Conservation (phyloP, 2,113 vertebrate species). For the Uropsilus gracilis region DNA sequence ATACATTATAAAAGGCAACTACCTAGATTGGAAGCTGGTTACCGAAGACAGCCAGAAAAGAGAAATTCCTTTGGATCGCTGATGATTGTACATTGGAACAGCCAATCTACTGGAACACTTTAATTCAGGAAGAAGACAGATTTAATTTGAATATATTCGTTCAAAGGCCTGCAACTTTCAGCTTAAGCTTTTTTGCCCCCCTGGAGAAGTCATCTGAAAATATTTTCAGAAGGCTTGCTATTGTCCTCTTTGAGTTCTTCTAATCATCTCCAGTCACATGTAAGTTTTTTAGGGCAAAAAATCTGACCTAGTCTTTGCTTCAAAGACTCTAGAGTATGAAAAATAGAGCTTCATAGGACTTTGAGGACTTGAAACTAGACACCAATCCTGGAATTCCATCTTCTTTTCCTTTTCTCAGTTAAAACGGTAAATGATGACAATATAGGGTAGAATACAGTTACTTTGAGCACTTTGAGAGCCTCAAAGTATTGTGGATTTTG, state of each 20-base stretch:
- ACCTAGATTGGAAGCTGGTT: neutral
- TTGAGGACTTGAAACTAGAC: neutral
- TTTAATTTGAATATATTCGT: neutral
- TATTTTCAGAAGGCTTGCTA: neutral
- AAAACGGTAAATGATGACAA: neutral
- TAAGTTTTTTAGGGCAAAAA: neutral
- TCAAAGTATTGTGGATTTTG: neutral
- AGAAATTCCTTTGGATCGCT: neutral
- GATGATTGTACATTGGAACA: neutral
- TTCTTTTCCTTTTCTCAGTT: neutral
- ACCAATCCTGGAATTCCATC: neutral
- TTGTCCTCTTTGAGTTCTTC: neutral
- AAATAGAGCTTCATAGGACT: neutral
- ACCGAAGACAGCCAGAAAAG: neutral
- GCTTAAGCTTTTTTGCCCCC: neutral
- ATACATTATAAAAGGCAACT: neutral
- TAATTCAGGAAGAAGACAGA: neutral
- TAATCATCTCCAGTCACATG: neutral
- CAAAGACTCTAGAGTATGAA: neutral
- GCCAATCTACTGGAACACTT: neutral
- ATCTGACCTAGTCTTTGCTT: neutral
- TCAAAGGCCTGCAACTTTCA: neutral
- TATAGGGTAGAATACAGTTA: neutral
- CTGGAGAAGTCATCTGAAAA: neutral
- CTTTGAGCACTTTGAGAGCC: too few relatives aligned